Conservation (phyloP, 2,113 vertebrate genomes). For the Pitta sordida region DNA sequence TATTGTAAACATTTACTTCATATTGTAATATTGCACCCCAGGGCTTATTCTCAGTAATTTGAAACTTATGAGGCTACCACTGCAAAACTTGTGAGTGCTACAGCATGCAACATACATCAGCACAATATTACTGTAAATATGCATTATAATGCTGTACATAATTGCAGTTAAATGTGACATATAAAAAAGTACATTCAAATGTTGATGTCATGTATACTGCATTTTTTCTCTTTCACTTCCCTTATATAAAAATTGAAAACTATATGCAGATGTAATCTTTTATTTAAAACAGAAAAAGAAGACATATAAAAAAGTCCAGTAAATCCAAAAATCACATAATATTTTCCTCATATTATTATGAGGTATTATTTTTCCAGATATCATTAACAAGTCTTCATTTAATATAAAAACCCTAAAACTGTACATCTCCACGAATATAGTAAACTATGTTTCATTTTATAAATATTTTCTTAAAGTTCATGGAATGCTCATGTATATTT, state of each 20-base stretch:
- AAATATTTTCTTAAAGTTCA: not conserved
- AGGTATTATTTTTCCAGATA: not conserved
- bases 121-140: not conserved
- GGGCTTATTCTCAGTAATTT: not conserved
- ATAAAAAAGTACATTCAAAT: not conserved
- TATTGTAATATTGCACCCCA: not conserved
- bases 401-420: not conserved
- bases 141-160: not conserved
- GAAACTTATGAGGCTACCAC: not conserved
- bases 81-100: not conserved
- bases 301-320: not conserved
- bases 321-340: not conserved
- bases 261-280: not conserved
- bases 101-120: not conserved
- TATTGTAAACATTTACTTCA: not conserved
- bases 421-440: not conserved
- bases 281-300: not conserved
- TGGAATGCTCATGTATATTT: not conserved
- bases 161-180: not conserved
- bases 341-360: no score
- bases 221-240: not conserved
- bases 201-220: not conserved
- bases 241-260: not conserved
- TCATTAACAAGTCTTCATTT: not conserved
- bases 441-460: not conserved